Base-by-base conservation (phyloP, 2,888 invertebrate genomes). In the Hydroisotoma schaefferi region DNA sequence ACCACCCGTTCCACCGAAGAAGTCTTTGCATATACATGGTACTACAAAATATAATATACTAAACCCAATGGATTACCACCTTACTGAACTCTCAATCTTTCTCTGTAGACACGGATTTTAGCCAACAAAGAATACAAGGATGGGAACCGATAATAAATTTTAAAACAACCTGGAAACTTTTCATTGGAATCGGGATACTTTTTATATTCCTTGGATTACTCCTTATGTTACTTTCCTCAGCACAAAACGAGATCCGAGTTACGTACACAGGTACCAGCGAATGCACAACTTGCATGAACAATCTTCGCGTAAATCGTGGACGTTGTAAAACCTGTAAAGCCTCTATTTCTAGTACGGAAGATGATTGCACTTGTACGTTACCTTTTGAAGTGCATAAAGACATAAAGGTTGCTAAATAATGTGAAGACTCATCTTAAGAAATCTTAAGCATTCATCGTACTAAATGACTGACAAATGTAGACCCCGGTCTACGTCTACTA, bases 81-180 rank as follows among this genome's bases (percentile, higher is more conserved):
- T n/a, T n/a, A n/a, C n/a, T n/a, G n/a, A n/a, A n/a, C n/a, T n/a
- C n/a, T n/a, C n/a, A n/a, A n/a, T n/a, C n/a, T n/a, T n/a, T 47
- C 23, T 26, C 38, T 38, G 8, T 52, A 43, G 54, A 54, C 26
- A 37, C 54, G 18, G 3, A 26, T n/a, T 54, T 95, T 75, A 94
- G 94, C 75, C 95, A 95, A 76, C 95, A 95, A 78, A 85, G 90
- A 56, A 80, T 99, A 72, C 93, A 94, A 72, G 94, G 94, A 65
- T 95, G 98, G 98, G 97, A 98, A 77, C 99, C 99, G 0, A 95
- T 99, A 69, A 80, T 99, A 28, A 98, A 98, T 15, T 97, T 97
- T 37, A 91, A 93, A 8, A 95, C 97, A 6, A 97, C 97, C 4
- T 79, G 99, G 65, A 97, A 98, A 5, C 91, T 94, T 2, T 95